These are phyloP conservation scores for Scaptomyza caliginosa DNA, from an alignment of 2,888 invertebrate genomes.

Conservation along the genomic window DNA sequence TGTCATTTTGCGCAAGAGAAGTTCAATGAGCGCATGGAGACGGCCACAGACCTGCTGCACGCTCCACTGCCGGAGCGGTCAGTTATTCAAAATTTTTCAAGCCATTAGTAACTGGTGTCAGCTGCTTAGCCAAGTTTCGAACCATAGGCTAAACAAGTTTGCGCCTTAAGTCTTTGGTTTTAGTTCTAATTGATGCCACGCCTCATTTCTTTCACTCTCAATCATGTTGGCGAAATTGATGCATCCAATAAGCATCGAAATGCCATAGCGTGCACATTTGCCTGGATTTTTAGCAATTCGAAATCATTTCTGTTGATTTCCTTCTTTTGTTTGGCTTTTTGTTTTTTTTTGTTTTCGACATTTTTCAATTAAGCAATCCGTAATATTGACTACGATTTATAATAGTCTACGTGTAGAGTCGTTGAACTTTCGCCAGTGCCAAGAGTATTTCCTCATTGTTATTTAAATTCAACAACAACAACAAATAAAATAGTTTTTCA, in stretches of 20 bases:
- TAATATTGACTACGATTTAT: conserved; percentile 16
- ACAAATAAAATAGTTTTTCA: conserved; percentile 38
- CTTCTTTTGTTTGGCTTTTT: conserved; percentile 13
- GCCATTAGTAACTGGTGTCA: conserved; percentile 11
- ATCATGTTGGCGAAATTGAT: conserved; percentile 36
- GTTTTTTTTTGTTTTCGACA: conserved; percentile 45
- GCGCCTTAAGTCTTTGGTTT: conserved; percentile 61
- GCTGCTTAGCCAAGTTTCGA: conserved; percentile 39
- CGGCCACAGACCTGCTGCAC: conserved; percentile 55
- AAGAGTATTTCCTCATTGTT: conserved; percentile 67
- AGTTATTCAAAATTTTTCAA: conserved; percentile 5
- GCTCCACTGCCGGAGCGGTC: conserved; percentile 58
- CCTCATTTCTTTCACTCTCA: conserved; percentile 4
- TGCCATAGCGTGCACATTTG: conserved; percentile 53
- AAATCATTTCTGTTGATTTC: conserved; percentile 55
- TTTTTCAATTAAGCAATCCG: conserved; percentile 69
- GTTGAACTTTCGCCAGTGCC: conserved; percentile 66
- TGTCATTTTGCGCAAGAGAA: conserved; percentile 72
- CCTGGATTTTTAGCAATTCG: conserved; percentile 48
- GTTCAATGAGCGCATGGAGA: conserved; percentile 70
- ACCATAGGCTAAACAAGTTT: conserved; percentile 45
- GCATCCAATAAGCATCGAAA: conserved; percentile 32
- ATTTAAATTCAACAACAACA: conserved; percentile 51
- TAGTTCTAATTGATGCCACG: background rate
- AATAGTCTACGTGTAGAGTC: conserved; percentile 36